Percentiles rank a stretch among this genome's conserved stretches.
phyloP scores from a whole-genome alignment of 2,888 invertebrate genomes.

The Zele albiditarsus region DNA sequence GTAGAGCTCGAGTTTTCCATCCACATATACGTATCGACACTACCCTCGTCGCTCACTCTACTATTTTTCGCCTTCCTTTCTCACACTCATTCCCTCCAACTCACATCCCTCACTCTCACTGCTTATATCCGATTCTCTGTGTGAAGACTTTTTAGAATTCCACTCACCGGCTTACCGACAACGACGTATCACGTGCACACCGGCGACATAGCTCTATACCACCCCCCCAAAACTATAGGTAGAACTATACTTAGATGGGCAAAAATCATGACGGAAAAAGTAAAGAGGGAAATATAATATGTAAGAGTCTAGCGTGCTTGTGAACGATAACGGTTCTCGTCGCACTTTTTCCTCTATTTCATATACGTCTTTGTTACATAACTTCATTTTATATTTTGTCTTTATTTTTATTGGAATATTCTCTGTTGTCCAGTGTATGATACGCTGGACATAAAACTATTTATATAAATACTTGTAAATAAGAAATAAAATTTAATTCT shows the following conservation, averaged over 20 bases:
- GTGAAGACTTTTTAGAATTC: conserved; percentile 5
- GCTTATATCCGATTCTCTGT: neutral
- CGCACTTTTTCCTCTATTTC: conserved; percentile 38
- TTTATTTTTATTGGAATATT: neutral
- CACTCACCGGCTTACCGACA: conserved; percentile 7
- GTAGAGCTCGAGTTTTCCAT: neutral
- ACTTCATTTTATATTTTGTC: conserved; percentile 1
- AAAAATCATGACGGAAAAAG: conserved; percentile 7
- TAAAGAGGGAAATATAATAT: conserved; percentile 24
- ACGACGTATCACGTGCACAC: conserved; percentile 7
- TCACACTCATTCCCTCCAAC: neutral
- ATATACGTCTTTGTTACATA: conserved; percentile 10
- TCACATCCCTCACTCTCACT: neutral
- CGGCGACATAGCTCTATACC: neutral
- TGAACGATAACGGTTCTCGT: conserved; percentile 51
- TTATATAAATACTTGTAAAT: neutral
- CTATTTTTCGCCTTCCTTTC: neutral
- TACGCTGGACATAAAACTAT: neutral
- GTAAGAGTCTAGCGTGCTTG: conserved; percentile 48
- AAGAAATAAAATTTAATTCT: neutral
- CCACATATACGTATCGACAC: neutral
- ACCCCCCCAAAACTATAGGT: neutral
- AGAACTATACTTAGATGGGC: neutral
- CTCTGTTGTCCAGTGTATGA: neutral
- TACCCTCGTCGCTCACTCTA: neutral